Percentiles rank a stretch among this genome's conserved stretches.
These are phyloP conservation scores for Pharmacophagus antenor DNA, from an alignment of 2,888 invertebrate genomes.

Conservation along the genomic window DNA sequence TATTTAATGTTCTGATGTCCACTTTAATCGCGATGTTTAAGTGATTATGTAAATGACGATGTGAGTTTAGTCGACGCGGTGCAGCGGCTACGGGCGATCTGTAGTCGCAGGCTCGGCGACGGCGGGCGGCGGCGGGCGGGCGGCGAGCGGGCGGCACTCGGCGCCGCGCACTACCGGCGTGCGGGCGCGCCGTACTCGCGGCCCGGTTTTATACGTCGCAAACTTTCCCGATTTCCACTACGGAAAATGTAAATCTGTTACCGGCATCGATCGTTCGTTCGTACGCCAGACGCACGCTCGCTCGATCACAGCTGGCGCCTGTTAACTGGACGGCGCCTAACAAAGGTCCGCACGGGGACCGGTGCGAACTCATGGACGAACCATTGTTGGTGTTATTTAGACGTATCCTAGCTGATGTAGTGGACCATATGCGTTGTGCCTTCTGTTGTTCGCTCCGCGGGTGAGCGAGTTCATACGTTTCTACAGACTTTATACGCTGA, in stretches of 20 bases:
- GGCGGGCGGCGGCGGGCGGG: constrained; percentile 63
- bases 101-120: constrained; percentile 39
- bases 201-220: constrained; percentile 67
- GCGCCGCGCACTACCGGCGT: constrained; percentile 75
- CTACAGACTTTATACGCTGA: constrained; percentile 51
- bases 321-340: constrained; percentile 64
- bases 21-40: constrained; percentile 44
- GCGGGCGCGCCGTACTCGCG: constrained; percentile 74
- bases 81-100: constrained; percentile 36
- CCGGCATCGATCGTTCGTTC: constrained; percentile 78
- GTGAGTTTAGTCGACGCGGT: constrained; percentile 43
- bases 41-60: constrained; percentile 54
- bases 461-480: constrained; percentile 50
- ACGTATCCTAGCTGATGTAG: constrained; percentile 62
- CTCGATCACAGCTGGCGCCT: constrained; percentile 67
- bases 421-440: constrained; percentile 77
- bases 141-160: constrained; percentile 76
- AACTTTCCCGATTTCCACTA: constrained; percentile 78
- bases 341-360: constrained; percentile 52
- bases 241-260: constrained; percentile 79
- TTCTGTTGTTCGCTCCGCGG: constrained; percentile 59
- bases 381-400: constrained; percentile 62
- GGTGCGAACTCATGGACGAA: constrained; percentile 41
- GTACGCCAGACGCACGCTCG: constrained; percentile 65
- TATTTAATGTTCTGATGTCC: constrained; percentile 1